Evolutionary conservation across 2,797 vertebrate genomes (phyloP), one percentile per base, ranked within the genome.

Genomic region (Nyctalus aviator): DNA sequence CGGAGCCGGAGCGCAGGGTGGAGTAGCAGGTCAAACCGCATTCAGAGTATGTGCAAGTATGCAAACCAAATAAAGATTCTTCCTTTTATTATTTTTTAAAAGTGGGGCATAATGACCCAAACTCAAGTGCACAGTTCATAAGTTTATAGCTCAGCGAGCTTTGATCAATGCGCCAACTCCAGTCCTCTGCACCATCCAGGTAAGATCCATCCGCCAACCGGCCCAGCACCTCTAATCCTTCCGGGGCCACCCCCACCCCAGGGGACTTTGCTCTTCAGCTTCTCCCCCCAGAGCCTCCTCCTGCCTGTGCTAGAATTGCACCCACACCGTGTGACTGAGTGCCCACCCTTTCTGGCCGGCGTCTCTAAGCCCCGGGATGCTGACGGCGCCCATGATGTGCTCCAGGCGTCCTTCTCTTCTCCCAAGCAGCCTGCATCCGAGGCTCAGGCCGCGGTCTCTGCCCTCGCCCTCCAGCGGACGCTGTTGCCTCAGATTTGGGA

Each of bases 371-470:
- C 30, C 71, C 4, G 0, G 32, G 7, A 8, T 2, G 0, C 57
- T 11, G 32, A 44, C 14, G 30, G n/a, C n/a, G 32, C 23, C 25
- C n/a, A 8, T 1, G 15, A 53, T 27, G 1, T 7, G 23, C 1
- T 50, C 48, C 66, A 14, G 35, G 5, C 55, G 37, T 41, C 37
- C 10, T 44, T 44, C 44, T 44, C 44, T 10, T 11, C 44, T 44
- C 44, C 44, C 44, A 2, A 44, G 44, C 44, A 44, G 44, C 44
- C 44, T 44, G 44, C 44, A 2, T 44, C 44, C 1, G 44, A 11
- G 44, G 8, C 55, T 57, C 55, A 57, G 1, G 55, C 23, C 9
- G 10, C 10, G 5, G 23, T 25, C 11, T 12, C 55, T 57, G 55
- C 55, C 55, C 55, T 62, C 25, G 13, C 18, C 57, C n/a, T 27